Conservation (phyloP, 2,888 invertebrate genomes). For the Rhyacophila evoluta region DNA sequence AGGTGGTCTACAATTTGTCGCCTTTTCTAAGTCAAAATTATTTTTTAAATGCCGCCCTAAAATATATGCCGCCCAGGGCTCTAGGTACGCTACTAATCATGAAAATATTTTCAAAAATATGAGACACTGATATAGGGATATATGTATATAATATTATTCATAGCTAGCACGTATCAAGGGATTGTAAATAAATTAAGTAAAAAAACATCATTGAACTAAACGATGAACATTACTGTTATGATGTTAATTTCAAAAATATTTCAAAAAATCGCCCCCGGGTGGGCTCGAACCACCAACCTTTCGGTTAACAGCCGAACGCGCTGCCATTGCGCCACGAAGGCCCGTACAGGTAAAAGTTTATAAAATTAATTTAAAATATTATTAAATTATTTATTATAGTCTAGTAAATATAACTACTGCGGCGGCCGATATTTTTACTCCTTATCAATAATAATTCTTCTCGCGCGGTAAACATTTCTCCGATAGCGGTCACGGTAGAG, state of each 20-base stretch:
- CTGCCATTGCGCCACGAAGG: slow-evolving; percentile 66
- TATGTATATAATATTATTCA: too few relatives aligned
- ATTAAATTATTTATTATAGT: background rate
- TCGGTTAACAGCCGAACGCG: slow-evolving; percentile 99
- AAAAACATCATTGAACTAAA: too few relatives aligned
- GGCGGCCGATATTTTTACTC: background rate
- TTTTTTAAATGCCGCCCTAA: too few relatives aligned
- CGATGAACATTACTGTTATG: too few relatives aligned
- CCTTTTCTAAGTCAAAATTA: too few relatives aligned
- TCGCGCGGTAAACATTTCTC: background rate
- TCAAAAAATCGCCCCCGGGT: slow-evolving; percentile 82
- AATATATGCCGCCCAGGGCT: too few relatives aligned
- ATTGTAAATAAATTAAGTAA: too few relatives aligned
- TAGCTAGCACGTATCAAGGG: too few relatives aligned
- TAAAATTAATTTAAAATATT: background rate
- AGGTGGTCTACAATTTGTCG: too few relatives aligned
- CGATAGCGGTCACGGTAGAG: background rate
- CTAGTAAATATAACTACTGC: background rate
- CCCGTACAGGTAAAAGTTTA: background rate
- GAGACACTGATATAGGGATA: too few relatives aligned
- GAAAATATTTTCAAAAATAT: too few relatives aligned
- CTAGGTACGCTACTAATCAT: too few relatives aligned
- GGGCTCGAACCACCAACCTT: slow-evolving; percentile 99
- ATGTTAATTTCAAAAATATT: background rate
- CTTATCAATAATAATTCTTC: background rate